Evolutionary conservation across 2,797 vertebrate species (phyloP), one percentile per base, ranked within the genome.

Genomic region (Champsocephalus esox): DNA sequence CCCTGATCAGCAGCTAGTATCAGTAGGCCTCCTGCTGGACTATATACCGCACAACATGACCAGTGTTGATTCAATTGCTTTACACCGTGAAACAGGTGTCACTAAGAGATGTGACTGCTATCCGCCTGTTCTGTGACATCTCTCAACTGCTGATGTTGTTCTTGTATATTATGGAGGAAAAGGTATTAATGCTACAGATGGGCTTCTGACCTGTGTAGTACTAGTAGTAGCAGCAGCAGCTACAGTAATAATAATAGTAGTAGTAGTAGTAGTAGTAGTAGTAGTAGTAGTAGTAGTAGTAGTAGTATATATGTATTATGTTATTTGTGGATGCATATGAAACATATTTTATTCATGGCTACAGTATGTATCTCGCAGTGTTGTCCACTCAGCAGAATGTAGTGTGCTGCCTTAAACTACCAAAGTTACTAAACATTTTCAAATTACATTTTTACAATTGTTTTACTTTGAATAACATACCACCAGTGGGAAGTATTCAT

Each of bases 1-100:
- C 52, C 43, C 65, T 48, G 50, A 80, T 66, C 32, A 41, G 63
- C 54, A 76, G 57, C 24, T 3, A 17, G 9, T 64, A 44, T 32
- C 34, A 41, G 38, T 4, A 59, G 44, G 24, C 46, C 34, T 34
- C 34, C 34, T 66, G 0, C 19, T 44, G 45, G 5, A 46, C 11
- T 56, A 1, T 12, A 57, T 19, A 48, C 12, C 19, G 13, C 50
- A 43, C 9, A n/a, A 13, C 8, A 43, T 8, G 11, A 55, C 9
- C 24, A n/a, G 2, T 56, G 48, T 59, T 73, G 21, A 69, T 57
- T 67, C 9, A 59, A 9, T 16, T 59, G 41, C 5, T 44, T 57
- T 8, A 49, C 41, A 19, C n/a, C 24, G 12, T 62, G 41, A 70
- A n/a, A 58, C 34, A 57, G 10, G 16, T 63, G 28, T 69, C 50